A percentile compares a stretch with the other conserved stretches of the same genome.
Conservation (phyloP, 2,888 invertebrate species). For the Fissipunctia ypsillon region DNA sequence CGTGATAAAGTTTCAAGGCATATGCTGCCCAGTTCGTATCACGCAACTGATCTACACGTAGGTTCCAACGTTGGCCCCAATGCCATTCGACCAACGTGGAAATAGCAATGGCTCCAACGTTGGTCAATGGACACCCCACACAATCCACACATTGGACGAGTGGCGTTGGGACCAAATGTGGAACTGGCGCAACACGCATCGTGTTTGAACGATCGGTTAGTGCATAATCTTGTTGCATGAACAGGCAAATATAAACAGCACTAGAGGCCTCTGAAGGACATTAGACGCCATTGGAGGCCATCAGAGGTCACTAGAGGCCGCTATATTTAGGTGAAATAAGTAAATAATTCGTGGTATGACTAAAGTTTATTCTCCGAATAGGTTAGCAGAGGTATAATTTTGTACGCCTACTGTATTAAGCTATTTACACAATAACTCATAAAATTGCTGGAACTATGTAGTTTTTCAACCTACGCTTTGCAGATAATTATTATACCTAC, state of each 20-base stretch:
- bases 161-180: not conserved
- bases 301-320: not conserved
- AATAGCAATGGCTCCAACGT: not conserved
- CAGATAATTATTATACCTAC: not conserved
- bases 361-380: conserved; percentile 16
- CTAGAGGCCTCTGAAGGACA: not conserved
- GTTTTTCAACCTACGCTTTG: not conserved
- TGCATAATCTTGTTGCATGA: conserved; percentile 33
- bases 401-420: not conserved
- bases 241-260: conserved; percentile 19
- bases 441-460: conserved; percentile 1
- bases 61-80: not conserved
- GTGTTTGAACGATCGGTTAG: conserved; percentile 40
- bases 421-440: conserved; percentile 4
- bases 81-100: not conserved
- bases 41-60: conserved; percentile 27
- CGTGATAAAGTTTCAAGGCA: conserved; percentile 35
- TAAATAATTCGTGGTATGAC: not conserved
- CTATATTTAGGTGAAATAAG: not conserved
- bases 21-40: conserved; percentile 18
- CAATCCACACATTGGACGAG: not conserved
- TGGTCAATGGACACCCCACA: not conserved
- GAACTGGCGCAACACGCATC: not conserved
- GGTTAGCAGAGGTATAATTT: not conserved
- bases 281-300: not conserved